Evolutionary conservation across 2,888 invertebrate genomes (phyloP).

Genomic region (Deilephila porcellus): DNA sequence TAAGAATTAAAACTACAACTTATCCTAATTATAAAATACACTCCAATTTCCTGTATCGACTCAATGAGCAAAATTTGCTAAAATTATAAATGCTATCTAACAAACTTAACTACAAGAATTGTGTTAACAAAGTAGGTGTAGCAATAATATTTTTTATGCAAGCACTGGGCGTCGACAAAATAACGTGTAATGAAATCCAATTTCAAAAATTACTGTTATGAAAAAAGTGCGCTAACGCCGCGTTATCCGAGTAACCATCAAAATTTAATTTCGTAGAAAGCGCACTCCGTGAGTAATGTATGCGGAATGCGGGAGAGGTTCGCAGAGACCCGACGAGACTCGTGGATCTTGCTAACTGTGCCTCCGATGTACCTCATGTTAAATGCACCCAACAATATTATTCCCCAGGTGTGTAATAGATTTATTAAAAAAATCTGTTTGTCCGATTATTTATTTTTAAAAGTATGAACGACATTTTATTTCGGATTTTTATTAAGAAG

Average conservation of each 20-base stretch:
- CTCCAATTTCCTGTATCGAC: no score
- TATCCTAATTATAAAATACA: no score
- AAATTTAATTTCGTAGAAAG: slow-evolving; percentile 81
- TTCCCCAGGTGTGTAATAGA: not conserved
- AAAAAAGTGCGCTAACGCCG: slow-evolving; percentile 63
- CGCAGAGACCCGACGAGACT: slow-evolving; percentile 46
- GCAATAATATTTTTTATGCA: not conserved
- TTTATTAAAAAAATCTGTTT: no score
- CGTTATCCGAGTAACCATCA: slow-evolving; percentile 71
- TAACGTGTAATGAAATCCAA: slow-evolving; percentile 47
- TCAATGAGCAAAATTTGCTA: no score
- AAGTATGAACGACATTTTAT: no score
- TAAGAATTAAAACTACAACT: no score
- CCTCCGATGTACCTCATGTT: not conserved
- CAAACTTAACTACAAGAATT: no score
- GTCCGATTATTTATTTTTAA: no score
- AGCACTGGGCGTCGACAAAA: slow-evolving; percentile 27
- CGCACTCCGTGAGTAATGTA: slow-evolving; percentile 74
- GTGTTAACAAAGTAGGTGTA: not conserved
- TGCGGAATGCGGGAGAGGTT: slow-evolving; percentile 58
- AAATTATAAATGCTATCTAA: no score
- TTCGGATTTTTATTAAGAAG: no score
- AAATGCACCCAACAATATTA: not conserved
- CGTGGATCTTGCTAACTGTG: slow-evolving; percentile 39
- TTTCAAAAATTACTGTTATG: slow-evolving; percentile 58